Evolutionary conservation across 1,140 invertebrate species (phyloP).

Genomic region (Dinoponera quadriceps): DNA sequence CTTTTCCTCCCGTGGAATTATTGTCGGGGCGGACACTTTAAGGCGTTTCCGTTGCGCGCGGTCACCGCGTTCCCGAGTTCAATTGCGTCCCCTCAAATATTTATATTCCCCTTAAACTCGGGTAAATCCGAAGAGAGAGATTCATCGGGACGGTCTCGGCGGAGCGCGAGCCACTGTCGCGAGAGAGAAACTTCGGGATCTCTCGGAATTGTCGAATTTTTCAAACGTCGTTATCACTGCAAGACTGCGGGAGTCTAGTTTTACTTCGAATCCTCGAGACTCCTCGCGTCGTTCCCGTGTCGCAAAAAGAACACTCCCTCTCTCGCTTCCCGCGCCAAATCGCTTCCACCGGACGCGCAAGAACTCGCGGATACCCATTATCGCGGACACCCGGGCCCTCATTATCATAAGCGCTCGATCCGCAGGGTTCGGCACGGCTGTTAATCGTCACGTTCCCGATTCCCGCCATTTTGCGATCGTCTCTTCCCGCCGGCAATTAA

Average conservation of each 20-base stretch:
- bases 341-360: conserved; percentile 3
- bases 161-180: too few species aligned
- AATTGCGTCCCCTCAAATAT: conserved; percentile 3
- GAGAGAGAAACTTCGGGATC: too few species aligned
- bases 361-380: conserved; percentile 25
- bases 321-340: not conserved
- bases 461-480: not conserved
- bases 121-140: too few species aligned
- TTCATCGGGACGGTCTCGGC: too few species aligned
- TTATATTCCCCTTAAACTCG: too few species aligned
- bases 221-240: too few species aligned
- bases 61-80: conserved; percentile 25
- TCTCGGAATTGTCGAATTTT: too few species aligned
- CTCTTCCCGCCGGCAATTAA: conserved; percentile 44
- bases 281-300: too few species aligned
- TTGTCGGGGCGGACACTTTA: conserved; percentile 42
- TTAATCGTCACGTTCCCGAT: conserved; percentile 23
- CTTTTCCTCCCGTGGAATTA: conserved; percentile 30
- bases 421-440: not conserved
- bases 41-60: conserved; percentile 41
- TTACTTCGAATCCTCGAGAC: too few species aligned
- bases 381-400: not conserved
- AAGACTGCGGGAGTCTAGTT: too few species aligned
- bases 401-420: conserved; percentile 47
- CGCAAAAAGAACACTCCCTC: not conserved